Evolutionary conservation across 2,113 vertebrate genomes (phyloP).

Genomic region (Prunella himalayana): DNA sequence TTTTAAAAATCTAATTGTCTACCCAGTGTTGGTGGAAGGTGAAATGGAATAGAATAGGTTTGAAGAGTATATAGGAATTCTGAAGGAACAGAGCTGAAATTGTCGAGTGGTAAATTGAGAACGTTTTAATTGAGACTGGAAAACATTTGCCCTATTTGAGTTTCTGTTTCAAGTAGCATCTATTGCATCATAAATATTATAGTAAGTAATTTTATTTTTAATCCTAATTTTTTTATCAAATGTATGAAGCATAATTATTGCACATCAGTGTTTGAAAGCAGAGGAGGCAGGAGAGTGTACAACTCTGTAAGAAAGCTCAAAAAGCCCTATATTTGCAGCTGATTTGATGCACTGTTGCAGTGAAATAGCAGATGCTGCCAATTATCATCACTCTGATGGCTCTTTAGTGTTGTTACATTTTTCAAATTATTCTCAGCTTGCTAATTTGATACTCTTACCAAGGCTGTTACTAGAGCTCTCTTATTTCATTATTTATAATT

Average conservation of each 20-base stretch:
- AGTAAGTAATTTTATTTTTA: not conserved
- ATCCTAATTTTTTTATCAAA: not conserved
- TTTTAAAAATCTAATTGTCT: not conserved
- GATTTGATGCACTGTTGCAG: not conserved
- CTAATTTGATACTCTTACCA: conserved; percentile 14
- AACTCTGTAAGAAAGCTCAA: not conserved
- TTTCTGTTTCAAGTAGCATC: not conserved
- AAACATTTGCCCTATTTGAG: not conserved
- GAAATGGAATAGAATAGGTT: not conserved
- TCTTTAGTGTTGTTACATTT: not conserved
- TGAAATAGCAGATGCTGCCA: conserved; percentile 8
- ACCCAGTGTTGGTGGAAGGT: not conserved
- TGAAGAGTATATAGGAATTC: not conserved
- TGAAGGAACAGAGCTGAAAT: not conserved
- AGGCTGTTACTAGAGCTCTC: not conserved
- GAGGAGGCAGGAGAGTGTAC: not conserved
- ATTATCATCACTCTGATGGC: not conserved
- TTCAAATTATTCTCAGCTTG: not conserved
- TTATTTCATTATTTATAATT: conserved; percentile 24
- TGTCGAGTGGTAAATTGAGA: not conserved
- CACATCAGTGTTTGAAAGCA: not conserved
- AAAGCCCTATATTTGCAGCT: not conserved
- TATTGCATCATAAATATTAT: not conserved
- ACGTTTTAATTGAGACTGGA: not conserved
- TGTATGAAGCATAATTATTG: not conserved